These are phyloP conservation scores for Ploceus nigricollis DNA, from an alignment of 2,113 vertebrate species.

Conservation along the genomic window DNA sequence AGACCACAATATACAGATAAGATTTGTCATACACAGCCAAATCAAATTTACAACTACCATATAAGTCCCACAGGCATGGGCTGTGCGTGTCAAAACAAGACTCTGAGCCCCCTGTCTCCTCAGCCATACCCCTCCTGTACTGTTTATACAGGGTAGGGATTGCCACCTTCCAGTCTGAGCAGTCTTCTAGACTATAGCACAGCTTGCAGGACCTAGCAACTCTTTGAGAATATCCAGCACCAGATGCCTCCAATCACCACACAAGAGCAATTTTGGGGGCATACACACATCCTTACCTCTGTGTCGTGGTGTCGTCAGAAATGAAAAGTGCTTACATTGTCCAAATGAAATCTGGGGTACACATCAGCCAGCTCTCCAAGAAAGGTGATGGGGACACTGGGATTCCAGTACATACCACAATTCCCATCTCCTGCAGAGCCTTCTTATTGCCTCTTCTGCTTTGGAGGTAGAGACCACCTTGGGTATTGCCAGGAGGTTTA, in stretches of 20 bases:
- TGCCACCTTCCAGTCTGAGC: neutral
- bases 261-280: fast-evolving
- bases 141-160: neutral
- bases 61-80: neutral
- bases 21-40: neutral
- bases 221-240: neutral
- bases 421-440: fast-evolving
- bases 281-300: neutral
- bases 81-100: neutral
- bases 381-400: neutral
- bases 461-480: neutral
- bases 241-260: neutral
- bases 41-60: neutral
- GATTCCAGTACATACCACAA: too few relatives aligned
- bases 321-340: neutral
- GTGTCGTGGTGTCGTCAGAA: neutral
- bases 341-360: neutral
- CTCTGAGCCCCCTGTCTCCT: neutral
- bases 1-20: neutral
- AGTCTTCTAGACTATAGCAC: neutral
- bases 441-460: neutral
- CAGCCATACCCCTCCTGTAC: neutral
- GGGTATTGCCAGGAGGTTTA: neutral
- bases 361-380: neutral
- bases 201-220: neutral